phyloP scores from a whole-genome alignment of 2,797 vertebrate genomes.

The Protosalanx chinensis region DNA sequence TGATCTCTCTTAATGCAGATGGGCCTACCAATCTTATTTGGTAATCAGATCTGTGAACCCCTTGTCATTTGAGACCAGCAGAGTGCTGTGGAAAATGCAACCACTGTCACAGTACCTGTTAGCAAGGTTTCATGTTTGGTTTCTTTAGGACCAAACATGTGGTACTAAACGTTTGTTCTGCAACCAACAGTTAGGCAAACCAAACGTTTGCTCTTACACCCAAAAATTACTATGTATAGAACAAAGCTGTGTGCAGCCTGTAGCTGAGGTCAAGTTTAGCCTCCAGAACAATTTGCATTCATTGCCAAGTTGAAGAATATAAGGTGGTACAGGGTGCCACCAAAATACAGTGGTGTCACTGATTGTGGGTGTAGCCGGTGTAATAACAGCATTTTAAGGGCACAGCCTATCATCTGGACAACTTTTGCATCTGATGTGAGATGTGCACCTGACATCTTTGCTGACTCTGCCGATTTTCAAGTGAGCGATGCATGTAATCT shows the following conservation, averaged over 20 bases:
- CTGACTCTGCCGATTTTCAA: not conserved
- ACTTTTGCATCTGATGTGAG: not conserved
- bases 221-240: too few species aligned
- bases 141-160: not conserved
- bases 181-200: not conserved
- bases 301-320: not conserved
- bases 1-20: conserved; percentile 16
- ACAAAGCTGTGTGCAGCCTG: too few species aligned
- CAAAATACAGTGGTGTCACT: not conserved
- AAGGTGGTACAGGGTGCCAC: not conserved
- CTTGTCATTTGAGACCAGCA: conserved; percentile 44
- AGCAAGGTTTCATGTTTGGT: not conserved
- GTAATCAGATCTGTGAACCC: conserved; percentile 37
- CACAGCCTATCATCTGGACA: not conserved
- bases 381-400: not conserved
- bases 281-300: not conserved
- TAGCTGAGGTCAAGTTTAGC: too few species aligned
- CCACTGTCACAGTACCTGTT: not conserved
- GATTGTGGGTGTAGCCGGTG: not conserved
- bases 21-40: conserved; percentile 25
- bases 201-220: too few species aligned
- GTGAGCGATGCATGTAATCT: not conserved
- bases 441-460: not conserved
- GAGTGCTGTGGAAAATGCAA: conserved; percentile 8
- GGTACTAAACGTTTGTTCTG: not conserved